phyloP scores from a whole-genome alignment of 2,797 vertebrate species.

The Semotilus atromaculatus region DNA sequence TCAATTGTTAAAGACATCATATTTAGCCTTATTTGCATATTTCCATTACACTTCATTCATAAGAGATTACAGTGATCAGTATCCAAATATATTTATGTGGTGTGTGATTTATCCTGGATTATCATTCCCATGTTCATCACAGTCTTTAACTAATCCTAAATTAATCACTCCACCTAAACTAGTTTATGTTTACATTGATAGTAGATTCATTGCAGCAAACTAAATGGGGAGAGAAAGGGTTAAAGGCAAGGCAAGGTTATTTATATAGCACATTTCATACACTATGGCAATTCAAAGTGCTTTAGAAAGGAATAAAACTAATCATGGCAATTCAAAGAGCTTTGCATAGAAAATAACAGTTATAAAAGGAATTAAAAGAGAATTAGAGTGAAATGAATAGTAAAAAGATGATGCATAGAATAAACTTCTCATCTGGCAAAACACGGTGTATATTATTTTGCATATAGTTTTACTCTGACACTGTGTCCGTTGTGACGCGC shows the following conservation, averaged over 20 bases:
- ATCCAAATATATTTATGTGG: neutral
- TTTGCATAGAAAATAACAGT: too few relatives aligned
- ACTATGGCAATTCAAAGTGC: too few relatives aligned
- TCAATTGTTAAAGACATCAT: slow-evolving; percentile 4
- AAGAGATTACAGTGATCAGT: slow-evolving; percentile 9
- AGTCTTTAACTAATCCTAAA: neutral
- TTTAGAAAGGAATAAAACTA: too few relatives aligned
- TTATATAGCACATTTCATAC: too few relatives aligned
- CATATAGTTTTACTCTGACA: too few relatives aligned
- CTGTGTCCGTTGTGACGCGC: too few relatives aligned
- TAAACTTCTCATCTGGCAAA: too few relatives aligned
- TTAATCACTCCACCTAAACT: neutral
- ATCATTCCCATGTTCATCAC: neutral
- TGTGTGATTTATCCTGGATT: neutral
- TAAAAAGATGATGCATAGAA: too few relatives aligned
- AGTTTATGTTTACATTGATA: neutral
- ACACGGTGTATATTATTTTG: too few relatives aligned
- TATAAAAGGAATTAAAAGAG: too few relatives aligned
- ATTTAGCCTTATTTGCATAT: slow-evolving; percentile 26
- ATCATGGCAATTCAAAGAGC: too few relatives aligned
- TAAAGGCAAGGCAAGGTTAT: neutral
- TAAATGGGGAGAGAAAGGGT: slow-evolving; percentile 26
- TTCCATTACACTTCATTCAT: slow-evolving; percentile 6
- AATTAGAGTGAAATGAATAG: too few relatives aligned
- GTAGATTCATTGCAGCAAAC: neutral